Conservation (phyloP, 92 coral and sea anemone genomes). For the Galaxea fascicularis region DNA sequence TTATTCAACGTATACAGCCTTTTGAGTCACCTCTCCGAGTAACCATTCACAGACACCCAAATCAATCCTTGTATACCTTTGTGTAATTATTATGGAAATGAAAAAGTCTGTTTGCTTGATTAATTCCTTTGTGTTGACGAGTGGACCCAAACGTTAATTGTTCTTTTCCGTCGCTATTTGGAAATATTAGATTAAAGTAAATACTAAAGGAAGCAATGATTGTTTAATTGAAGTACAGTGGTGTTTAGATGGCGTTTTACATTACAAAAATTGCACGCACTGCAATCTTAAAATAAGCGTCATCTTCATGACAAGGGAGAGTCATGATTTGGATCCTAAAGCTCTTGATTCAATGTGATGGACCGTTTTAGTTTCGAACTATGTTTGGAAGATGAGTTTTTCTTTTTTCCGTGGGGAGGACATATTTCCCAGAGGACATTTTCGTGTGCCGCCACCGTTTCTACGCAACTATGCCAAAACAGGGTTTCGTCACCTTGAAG, state of each 20-base stretch:
- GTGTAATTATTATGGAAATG: slow-evolving; percentile 31
- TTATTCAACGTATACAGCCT: neutral
- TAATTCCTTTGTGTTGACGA: slow-evolving; percentile 34
- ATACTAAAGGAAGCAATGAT: slow-evolving; percentile 52
- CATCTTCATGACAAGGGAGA: neutral
- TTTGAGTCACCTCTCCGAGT: neutral
- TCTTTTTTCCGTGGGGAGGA: slow-evolving; percentile 38
- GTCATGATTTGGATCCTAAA: neutral
- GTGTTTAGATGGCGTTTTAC: slow-evolving; percentile 20
- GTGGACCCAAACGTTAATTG: slow-evolving; percentile 44
- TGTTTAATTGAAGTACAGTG: slow-evolving; percentile 72
- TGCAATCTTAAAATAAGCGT: neutral
- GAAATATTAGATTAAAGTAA: slow-evolving; percentile 61
- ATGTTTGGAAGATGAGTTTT: slow-evolving; percentile 31
- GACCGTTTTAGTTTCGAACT: neutral
- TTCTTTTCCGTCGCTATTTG: slow-evolving; percentile 54
- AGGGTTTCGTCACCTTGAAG: slow-evolving; percentile 54
- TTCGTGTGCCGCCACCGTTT: slow-evolving; percentile 47
- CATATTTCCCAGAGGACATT: slow-evolving; percentile 40
- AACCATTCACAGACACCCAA: slow-evolving; percentile 8
- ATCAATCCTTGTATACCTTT: slow-evolving; percentile 1
- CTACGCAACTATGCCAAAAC: slow-evolving; percentile 70
- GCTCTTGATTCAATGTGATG: neutral
- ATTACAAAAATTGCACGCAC: slow-evolving; percentile 30
- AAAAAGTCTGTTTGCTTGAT: slow-evolving; percentile 30